Evolutionary conservation across 2,797 vertebrate genomes (phyloP), one percentile per base, ranked within the genome.

Genomic region (Capromys pilorides): DNA sequence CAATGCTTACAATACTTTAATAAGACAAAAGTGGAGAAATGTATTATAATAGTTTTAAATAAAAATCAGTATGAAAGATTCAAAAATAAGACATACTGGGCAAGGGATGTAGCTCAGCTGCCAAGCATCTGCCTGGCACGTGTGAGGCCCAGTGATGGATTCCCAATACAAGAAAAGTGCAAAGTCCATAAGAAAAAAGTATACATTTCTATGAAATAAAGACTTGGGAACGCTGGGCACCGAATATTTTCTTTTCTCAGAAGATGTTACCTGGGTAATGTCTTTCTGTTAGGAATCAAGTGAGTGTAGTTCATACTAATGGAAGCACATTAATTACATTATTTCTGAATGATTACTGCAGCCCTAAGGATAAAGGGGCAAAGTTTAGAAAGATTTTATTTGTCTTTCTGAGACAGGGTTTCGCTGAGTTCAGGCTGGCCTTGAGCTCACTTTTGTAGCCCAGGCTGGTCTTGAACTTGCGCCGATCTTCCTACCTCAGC

Each of bases 261-360:
- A 86, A 22, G 5, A 75, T 51, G 33, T 4, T 28, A 66, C 81
- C n/a, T 88, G 79, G 36, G 5, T 61, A 82, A 88, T 54, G 22
- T 45, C 61, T 84, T 91, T 85, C 41, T 13, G 18, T 62, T 88
- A 95, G 41, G 45, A 83, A 87, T 93, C 61, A 79, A 93, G 51
- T 77, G 0, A 93, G 21, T n/a, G 33, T 77, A n/a, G 39, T 41
- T 86, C 61, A n/a, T n/a, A 67, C 81, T 86, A 62, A 54, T 61
- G 41, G 77, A 82, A 69, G 22, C 33, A 73, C 36, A 51, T 14
- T 80, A 41, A 77, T 49, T 77, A 49, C 41, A 49, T 71, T 93
- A 86, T 82, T 69, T 90, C 77, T 87, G 51, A 94, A 67, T 26
- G 41, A 7, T 95, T 12, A 87, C 28, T 31, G 45, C 54, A 88